A percentile compares a stretch with the other conserved stretches of the same genome.
Conservation (phyloP, 2,113 vertebrate genomes). For the Lophius piscatorius region DNA sequence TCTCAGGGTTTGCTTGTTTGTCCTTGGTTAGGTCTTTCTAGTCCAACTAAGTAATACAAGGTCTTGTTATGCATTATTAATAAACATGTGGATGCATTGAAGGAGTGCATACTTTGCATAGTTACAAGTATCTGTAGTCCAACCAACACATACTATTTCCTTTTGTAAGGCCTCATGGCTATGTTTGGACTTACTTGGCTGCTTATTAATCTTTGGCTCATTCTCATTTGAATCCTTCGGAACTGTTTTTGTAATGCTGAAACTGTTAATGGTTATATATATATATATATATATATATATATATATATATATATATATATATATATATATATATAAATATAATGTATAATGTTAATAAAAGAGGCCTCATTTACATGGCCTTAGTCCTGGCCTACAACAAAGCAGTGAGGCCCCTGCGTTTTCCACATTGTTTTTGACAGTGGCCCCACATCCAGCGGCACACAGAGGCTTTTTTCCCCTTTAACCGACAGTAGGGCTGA, state of each 20-base stretch:
- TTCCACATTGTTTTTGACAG: constrained; percentile 28
- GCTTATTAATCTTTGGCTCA: constrained; percentile 4
- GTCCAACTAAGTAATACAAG: no score
- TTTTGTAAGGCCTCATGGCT: not conserved
- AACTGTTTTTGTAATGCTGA: constrained; percentile 4
- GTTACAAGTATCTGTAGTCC: no score
- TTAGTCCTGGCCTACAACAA: constrained; percentile 15
- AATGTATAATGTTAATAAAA: constrained; percentile 45
- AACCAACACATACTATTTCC: not conserved
- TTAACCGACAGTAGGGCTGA: constrained; percentile 17
- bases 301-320: no score
- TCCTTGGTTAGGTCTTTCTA: no score
- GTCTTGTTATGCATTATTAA: no score
- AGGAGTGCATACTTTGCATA: no score
- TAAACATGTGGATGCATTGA: no score
- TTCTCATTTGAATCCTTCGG: no score
- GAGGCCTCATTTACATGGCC: constrained; percentile 33
- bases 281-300: no score
- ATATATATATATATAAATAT: no score
- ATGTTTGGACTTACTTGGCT: not conserved
- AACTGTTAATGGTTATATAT: not conserved
- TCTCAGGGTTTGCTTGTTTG: no score
- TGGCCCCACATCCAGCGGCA: constrained; percentile 20
- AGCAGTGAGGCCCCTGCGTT: constrained; percentile 7
- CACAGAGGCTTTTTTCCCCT: constrained; percentile 15